Base-by-base conservation (phyloP, 1,140 invertebrate species). In the Lepidurus couesii region DNA sequence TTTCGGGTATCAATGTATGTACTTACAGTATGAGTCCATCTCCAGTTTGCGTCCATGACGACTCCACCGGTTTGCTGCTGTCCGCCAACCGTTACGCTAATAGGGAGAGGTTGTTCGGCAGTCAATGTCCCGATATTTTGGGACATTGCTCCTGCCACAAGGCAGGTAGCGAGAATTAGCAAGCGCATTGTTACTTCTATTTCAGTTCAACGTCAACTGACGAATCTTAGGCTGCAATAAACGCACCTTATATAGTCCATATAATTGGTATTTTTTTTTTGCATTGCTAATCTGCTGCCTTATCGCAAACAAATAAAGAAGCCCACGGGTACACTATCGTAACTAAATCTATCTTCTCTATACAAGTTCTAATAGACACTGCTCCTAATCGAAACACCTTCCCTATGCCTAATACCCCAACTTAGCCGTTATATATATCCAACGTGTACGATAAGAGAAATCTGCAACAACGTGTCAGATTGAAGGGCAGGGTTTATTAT, bases 11-110 rank as follows among this genome's bases (percentile, higher is more conserved):
- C 13, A 75, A 44, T n/a, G 43, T 13, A 44, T n/a, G 43, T 13
- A 75, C 10, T 42, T 80, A 81, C 80, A 34, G 73, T 73, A 47
- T 81, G 80, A 16, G 79, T 77, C 80, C 80, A 81, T n/a, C 80
- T 75, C 80, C 80, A 81, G 78, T 81, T 81, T 42, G 80, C 47
- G 75, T 81, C 80, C 26, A 81, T 26, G 4, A 75, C 73, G 16
- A 81, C 77, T 7, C 16, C 73, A 9, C 77, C 74, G 43, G 78
- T 24, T 42, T 81, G 77, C 0, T 24, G 21, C 44, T 65, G 44
- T 42, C 80, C 81, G 44, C 42, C 79, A 43, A 80, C 76, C 16
- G 76, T 73, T 47, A 81, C 81, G 75, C 42, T 74, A 42, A 81
- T 1, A 24, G 47, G 16, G 26, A 80, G 76, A 13, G 77, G 75